Base-by-base conservation (phyloP, 2,888 invertebrate genomes). In the Itoplectis maculator region DNA sequence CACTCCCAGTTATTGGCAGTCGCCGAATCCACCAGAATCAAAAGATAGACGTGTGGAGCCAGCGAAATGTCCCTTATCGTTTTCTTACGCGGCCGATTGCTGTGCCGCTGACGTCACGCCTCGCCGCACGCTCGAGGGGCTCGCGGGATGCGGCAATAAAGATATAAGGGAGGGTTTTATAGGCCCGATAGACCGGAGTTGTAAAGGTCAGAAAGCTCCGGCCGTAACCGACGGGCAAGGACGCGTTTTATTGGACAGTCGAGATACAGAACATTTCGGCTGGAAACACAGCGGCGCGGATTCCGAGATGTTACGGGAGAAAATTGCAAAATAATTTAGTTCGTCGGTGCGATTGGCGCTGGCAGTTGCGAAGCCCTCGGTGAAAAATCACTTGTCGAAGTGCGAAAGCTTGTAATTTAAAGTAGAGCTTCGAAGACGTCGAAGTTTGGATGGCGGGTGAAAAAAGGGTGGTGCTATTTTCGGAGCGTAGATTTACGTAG, bases 101-200 rank as follows among this genome's bases (percentile, higher is more conserved):
- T 56, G 69, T 65, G 40, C 69, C 29, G 54, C 7, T 42, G 0
- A 40, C 11, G n/a, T 20, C 15, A 37, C 35, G n/a, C 37, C n/a
- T 51, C 61, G 59, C n/a, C 2, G 56, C 11, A 72, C n/a, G 54
- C 61, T 56, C 63, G 66, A 76, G 45, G 84, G 81, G 54, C 83
- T 83, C 51, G 68, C 76, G 59, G 73, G 84, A 86, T 86, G 79
- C 59, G 81, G 82, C 86, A 87, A 89, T 88, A 88, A 89, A 89
- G 84, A 89, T 86, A 86, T 85, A 86, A 87, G 80, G 78, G 85
- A 68, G 75, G 81, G 81, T 87, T 88, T 88, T 87, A 85, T 86
- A 83, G 85, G 66, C 61, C 61, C 69, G 69, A 75, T 75, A 69
- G 83, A 79, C 82, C 29, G 74, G 83, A 68, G 56, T 66, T n/a